Evolutionary conservation across 2,113 vertebrate species (phyloP).

Genomic region (Antechinus stuartii): DNA sequence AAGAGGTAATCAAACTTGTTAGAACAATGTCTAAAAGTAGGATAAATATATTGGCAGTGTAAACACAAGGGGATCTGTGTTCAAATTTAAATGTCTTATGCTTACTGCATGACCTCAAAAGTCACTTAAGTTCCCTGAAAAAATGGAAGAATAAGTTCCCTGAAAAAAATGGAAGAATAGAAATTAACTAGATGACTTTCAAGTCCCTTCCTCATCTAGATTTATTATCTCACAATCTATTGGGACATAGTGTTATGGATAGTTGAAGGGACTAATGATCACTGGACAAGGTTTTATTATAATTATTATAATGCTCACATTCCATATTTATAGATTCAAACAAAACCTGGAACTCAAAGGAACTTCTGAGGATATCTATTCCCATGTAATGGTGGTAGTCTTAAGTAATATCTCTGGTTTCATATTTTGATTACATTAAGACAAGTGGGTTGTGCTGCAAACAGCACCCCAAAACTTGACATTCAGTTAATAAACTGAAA

Average conservation of each 20-base stretch:
- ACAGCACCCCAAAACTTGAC: neutral
- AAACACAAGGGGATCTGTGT: neutral
- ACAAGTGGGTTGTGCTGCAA: neutral
- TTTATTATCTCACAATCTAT: neutral
- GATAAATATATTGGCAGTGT: neutral
- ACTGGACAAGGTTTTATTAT: neutral
- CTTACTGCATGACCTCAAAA: neutral
- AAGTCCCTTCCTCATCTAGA: neutral
- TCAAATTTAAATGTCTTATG: neutral
- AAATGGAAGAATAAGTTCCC: neutral
- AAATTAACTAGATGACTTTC: neutral
- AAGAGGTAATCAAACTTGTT: neutral
- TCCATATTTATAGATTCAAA: neutral
- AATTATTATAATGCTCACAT: neutral
- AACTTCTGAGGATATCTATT: slow-evolving; percentile 40
- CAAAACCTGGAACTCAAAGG: neutral
- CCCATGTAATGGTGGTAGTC: slow-evolving; percentile 1
- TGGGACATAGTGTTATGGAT: neutral
- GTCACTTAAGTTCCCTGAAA: neutral
- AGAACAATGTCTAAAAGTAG: neutral
- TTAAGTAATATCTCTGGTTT: neutral
- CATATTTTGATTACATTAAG: neutral
- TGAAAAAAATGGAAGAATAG: neutral
- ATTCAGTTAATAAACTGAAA: neutral
- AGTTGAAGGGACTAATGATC: neutral